A percentile compares a stretch with the other conserved stretches of the same genome.
phyloP scores from a whole-genome alignment of 2,888 invertebrate genomes.

The Ectobius pallidus region DNA sequence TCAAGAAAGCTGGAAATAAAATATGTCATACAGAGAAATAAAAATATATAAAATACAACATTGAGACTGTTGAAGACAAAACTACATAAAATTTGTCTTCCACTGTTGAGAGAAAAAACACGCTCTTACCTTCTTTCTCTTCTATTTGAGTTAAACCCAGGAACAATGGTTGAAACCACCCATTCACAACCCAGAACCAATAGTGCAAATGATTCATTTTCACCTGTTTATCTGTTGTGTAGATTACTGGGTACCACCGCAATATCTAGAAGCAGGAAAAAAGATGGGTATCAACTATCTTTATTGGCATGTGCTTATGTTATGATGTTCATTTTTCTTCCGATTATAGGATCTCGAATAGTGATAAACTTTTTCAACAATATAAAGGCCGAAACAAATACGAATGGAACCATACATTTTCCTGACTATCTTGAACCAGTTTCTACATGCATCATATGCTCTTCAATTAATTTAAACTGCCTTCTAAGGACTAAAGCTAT shows the following conservation, averaged over 20 bases:
- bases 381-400: no score
- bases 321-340: not conserved
- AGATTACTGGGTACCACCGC: not conserved
- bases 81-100: no score
- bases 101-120: no score
- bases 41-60: no score
- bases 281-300: not conserved
- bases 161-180: no score
- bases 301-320: not conserved
- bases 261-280: not conserved
- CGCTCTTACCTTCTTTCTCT: no score
- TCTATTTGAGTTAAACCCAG: no score
- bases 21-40: no score
- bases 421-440: not conserved
- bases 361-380: not conserved
- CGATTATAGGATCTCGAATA: not conserved
- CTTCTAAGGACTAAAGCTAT: not conserved
- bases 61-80: no score
- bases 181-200: no score
- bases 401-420: not conserved
- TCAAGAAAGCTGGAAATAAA: no score
- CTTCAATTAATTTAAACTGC: not conserved
- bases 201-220: not conserved
- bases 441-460: not conserved
- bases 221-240: not conserved